phyloP scores from a whole-genome alignment of 2,888 invertebrate genomes.

The Steinernema scapterisci region DNA sequence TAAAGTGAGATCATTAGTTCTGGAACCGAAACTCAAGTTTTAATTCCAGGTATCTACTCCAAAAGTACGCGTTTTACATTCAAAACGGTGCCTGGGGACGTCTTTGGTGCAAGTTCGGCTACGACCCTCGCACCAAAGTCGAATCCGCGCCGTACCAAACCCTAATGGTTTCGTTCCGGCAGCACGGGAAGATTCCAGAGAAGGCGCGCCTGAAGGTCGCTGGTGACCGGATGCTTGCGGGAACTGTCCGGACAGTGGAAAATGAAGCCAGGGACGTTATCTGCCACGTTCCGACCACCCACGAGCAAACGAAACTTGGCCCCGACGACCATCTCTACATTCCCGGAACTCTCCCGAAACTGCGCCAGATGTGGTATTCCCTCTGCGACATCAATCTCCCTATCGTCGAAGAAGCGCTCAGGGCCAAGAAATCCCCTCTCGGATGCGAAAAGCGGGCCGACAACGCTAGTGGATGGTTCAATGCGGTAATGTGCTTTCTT shows the following conservation, averaged over 20 bases:
- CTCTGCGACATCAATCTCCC: slow-evolving; percentile 69
- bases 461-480: slow-evolving; percentile 53
- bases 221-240: slow-evolving; percentile 8
- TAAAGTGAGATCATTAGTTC: slow-evolving; percentile 72
- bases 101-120: slow-evolving; percentile 87
- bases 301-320: not conserved
- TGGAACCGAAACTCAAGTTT: not conserved
- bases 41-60: slow-evolving; percentile 74
- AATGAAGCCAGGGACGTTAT: not conserved
- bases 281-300: not conserved
- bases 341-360: slow-evolving; percentile 65
- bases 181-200: slow-evolving; percentile 63
- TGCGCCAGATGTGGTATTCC: slow-evolving; percentile 71
- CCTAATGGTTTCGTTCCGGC: slow-evolving; percentile 61
- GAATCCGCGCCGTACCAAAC: slow-evolving; percentile 83
- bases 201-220: slow-evolving; percentile 57
- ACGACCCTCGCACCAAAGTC: slow-evolving; percentile 84
- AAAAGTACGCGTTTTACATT: slow-evolving; percentile 83
- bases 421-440: slow-evolving; percentile 34
- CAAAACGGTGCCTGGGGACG: slow-evolving; percentile 89
- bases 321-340: slow-evolving; percentile 29
- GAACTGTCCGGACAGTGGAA: not conserved
- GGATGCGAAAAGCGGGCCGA: slow-evolving; percentile 36
- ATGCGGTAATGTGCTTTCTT: slow-evolving; percentile 37
- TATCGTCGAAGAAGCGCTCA: slow-evolving; percentile 46